Base-by-base conservation (phyloP, 2,113 vertebrate genomes). In the Myiozetetes cayanensis region DNA sequence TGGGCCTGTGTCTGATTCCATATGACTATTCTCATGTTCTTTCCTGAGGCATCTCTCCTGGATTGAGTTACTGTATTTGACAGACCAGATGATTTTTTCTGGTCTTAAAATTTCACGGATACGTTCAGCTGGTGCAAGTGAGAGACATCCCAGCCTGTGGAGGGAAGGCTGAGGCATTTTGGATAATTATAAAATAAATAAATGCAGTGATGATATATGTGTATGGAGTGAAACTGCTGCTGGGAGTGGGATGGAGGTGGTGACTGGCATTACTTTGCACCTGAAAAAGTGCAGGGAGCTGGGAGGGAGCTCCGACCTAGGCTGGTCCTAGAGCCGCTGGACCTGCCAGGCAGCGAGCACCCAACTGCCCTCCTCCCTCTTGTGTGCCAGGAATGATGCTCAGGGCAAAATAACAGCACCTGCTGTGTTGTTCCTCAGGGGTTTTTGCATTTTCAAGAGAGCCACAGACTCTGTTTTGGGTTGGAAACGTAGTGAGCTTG, bases 41-140 rank as follows among this genome's bases (percentile, higher is more conserved):
- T 93, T 91, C 81, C 82, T 68, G 73, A 87, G 85, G 81, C 91
- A 12, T 55, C 82, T 87, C 63, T 93, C 47, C 74, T 74, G 82
- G 46, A 31, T 52, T 93, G 65, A 63, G 77, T 78, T 83, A 50
- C 73, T 53, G n/a, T 46, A 39, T 77, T 91, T 81, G 89, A 66
- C 65, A 82, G 85, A 77, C 74, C 74, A 77, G 82, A 35, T 78
- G 82, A 92, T 90, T 87, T 90, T 70, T 90, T 90, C 79, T 82
- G 89, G 59, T 74, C 89, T 82, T 87, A 70, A 90, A 56, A 56
- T 87, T 87, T 77, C 65, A 56, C 9, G 33, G 85, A 27, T n/a
- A 8, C 8, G 1, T 87, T 93, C 72, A 75, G n/a, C 47, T 75
- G 71, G 30, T 90, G 39, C 18, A 58, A 53, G 62, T n/a, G 87